Conservation (phyloP, 2,888 invertebrate species). For the Dasysyrphus albostriatus region DNA sequence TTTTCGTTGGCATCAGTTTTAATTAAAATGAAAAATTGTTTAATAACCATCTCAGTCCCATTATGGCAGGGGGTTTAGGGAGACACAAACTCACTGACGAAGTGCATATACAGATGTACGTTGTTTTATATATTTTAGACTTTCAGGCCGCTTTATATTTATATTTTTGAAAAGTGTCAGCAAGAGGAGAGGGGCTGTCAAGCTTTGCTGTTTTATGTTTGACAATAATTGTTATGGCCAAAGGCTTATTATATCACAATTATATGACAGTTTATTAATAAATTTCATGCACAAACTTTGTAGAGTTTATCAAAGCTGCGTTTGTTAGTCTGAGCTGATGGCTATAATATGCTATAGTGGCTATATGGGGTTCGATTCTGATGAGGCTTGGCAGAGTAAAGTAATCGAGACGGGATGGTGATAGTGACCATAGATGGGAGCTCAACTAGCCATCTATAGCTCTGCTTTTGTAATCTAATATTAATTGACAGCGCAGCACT, state of each 20-base stretch:
- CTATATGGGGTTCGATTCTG: slow-evolving; percentile 9
- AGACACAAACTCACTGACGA: not conserved
- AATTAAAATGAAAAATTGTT: slow-evolving; percentile 77
- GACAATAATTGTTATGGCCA: slow-evolving; percentile 60
- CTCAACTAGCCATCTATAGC: slow-evolving; percentile 27
- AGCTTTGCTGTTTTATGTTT: slow-evolving; percentile 52
- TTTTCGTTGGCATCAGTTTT: slow-evolving; percentile 76
- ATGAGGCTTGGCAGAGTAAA: slow-evolving; percentile 17
- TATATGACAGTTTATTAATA: slow-evolving; percentile 72
- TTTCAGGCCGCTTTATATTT: slow-evolving; percentile 19
- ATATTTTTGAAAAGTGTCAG: slow-evolving; percentile 2
- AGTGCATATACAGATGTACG: not conserved
- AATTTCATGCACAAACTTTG: slow-evolving; percentile 54
- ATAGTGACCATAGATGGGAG: slow-evolving; percentile 54
- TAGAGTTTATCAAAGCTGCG: slow-evolving; percentile 52
- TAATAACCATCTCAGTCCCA: slow-evolving; percentile 62
- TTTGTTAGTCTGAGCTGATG: not conserved
- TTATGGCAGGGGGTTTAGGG: not conserved
- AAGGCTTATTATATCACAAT: slow-evolving; percentile 52
- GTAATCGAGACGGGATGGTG: slow-evolving; percentile 33
- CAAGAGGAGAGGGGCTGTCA: slow-evolving; percentile 36
- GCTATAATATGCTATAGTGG: not conserved
- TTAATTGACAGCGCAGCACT: slow-evolving; percentile 64
- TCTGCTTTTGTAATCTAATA: slow-evolving; percentile 68
- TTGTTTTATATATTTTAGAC: slow-evolving; percentile 25